These are phyloP conservation scores for Oreochromis grahami DNA, from an alignment of 2,797 vertebrate genomes.

Conservation along the genomic window DNA sequence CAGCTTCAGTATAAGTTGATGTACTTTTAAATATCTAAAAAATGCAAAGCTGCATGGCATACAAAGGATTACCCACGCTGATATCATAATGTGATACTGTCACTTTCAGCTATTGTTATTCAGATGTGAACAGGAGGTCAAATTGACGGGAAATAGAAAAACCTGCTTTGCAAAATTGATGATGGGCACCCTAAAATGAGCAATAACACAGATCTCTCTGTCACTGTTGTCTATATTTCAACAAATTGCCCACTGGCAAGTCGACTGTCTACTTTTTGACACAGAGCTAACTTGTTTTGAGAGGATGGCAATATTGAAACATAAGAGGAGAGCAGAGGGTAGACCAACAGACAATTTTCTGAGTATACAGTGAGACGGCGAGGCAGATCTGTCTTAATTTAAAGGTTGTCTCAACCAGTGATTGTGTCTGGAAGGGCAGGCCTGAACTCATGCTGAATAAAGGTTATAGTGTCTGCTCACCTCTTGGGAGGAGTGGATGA, in stretches of 20 bases:
- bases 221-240: constrained; percentile 7
- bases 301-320: constrained; percentile 51
- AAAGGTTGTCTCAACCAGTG: constrained; percentile 55
- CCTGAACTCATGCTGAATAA: constrained; percentile 29
- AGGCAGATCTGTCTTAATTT: constrained; percentile 65
- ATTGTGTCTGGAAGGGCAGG: constrained; percentile 56
- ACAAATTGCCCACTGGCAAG: constrained; percentile 20
- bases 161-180: constrained; percentile 45
- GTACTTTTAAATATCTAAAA: not conserved
- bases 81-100: not conserved
- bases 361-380: constrained; percentile 29
- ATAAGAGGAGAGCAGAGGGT: not conserved
- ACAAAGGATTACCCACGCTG: not conserved
- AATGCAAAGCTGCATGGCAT: not conserved
- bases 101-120: constrained; percentile 21
- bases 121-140: constrained; percentile 17
- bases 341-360: constrained; percentile 41
- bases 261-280: constrained; percentile 17
- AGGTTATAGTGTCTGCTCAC: constrained; percentile 36
- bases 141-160: constrained; percentile 2
- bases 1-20: not conserved
- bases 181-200: constrained; percentile 15
- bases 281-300: constrained; percentile 43
- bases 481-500: constrained; percentile 43
- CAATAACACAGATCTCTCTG: not conserved